Conservation (phyloP, 2,797 vertebrate genomes). For the Carduelis carduelis region DNA sequence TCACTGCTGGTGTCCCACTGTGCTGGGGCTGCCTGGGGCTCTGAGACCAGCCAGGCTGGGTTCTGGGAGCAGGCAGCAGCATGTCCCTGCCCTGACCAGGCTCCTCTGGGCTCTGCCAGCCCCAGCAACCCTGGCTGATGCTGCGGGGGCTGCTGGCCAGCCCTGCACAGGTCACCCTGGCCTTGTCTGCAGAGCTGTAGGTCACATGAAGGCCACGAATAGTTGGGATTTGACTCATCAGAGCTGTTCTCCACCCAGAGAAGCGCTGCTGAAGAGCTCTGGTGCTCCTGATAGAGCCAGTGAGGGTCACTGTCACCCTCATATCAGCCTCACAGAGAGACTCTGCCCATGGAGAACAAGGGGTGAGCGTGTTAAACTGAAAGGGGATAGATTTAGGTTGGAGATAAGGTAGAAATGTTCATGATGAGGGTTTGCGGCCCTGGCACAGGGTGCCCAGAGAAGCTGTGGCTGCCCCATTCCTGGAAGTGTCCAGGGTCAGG, state of each 20-base stretch:
- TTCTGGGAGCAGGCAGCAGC: background rate
- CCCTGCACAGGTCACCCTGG: background rate
- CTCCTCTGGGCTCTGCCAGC: background rate
- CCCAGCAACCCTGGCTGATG: background rate
- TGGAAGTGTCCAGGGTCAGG: background rate
- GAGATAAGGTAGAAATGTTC: background rate
- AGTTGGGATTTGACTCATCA: background rate
- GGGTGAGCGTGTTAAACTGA: background rate
- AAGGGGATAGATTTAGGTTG: background rate
- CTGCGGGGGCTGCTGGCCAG: background rate
- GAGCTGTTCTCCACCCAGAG: background rate
- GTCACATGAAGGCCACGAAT: background rate
- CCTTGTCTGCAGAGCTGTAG: background rate
- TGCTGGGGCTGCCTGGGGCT: background rate
- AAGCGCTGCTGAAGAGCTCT: background rate
- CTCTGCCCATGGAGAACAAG: background rate
- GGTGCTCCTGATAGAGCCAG: background rate
- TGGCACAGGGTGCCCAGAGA: background rate
- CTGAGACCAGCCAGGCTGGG: rapidly evolving
- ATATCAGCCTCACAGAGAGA: rapidly evolving
- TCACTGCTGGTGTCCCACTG: rapidly evolving
- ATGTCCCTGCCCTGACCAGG: background rate
- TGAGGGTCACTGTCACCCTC: background rate
- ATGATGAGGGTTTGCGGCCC: background rate
- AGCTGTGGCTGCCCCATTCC: background rate